phyloP scores from a whole-genome alignment of 1,140 invertebrate species.

The Oryzaephilus surinamensis region DNA sequence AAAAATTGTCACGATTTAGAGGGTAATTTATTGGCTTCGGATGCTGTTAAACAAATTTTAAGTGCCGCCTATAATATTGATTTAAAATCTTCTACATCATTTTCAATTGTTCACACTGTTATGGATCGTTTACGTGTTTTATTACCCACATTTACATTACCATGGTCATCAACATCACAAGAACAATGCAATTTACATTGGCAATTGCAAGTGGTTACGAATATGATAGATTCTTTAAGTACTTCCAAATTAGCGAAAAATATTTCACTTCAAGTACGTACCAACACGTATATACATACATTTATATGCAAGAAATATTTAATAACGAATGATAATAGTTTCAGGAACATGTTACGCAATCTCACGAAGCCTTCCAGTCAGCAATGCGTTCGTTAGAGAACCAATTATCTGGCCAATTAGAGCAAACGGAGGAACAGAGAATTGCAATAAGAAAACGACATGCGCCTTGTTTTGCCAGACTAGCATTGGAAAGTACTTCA shows the following conservation, averaged over 20 bases:
- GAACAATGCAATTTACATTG: conserved; percentile 57
- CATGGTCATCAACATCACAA: conserved; percentile 52
- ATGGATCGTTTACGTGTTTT: conserved; percentile 69
- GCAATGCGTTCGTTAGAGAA: conserved; percentile 58
- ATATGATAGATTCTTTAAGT: conserved; percentile 63
- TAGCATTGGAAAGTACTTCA: conserved; percentile 78
- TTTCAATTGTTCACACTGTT: conserved; percentile 61
- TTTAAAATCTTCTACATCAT: conserved; percentile 65
- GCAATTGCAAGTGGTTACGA: conserved; percentile 55
- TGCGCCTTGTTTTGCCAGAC: conserved; percentile 68
- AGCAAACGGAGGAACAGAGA: conserved; percentile 73
- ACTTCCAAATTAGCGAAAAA: conserved; percentile 61
- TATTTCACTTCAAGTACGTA: conserved; percentile 59
- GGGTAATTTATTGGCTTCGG: conserved; percentile 52
- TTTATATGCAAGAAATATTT: too few species aligned
- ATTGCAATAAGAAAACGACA: conserved; percentile 64
- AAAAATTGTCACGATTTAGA: conserved; percentile 46
- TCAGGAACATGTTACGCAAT: conserved; percentile 51
- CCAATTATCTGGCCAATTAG: conserved; percentile 59
- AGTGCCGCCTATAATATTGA: conserved; percentile 76
- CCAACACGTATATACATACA: background rate
- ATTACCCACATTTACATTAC: conserved; percentile 46
- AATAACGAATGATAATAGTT: conserved; percentile 40
- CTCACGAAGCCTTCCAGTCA: conserved; percentile 58
- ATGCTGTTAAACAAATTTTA: conserved; percentile 72